A percentile compares a stretch with the other conserved stretches of the same genome.
phyloP scores from a whole-genome alignment of 2,888 invertebrate species.

The Coelinius sp. region DNA sequence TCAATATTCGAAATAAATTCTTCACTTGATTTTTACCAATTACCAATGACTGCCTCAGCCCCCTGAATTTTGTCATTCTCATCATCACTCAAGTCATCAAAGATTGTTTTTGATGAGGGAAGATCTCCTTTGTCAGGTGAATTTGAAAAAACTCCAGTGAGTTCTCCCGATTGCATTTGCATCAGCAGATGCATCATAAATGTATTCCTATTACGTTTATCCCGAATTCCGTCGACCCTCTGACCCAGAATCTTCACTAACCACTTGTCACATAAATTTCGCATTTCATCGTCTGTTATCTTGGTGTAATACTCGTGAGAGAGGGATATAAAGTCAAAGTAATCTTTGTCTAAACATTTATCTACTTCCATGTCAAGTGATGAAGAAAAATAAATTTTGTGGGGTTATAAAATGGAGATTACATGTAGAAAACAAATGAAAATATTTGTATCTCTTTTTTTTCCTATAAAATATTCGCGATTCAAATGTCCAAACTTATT shows the following conservation, averaged over 20 bases:
- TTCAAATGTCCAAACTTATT: too few species aligned
- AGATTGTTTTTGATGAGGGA: slow-evolving; percentile 62
- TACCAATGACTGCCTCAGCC: slow-evolving; percentile 25
- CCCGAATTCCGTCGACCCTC: slow-evolving; percentile 60
- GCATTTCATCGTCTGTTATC: slow-evolving; percentile 54
- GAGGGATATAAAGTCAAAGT: slow-evolving; percentile 70
- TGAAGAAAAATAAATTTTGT: background rate
- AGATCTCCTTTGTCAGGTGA: slow-evolving; percentile 66
- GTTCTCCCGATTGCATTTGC: slow-evolving; percentile 68
- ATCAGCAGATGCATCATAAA: slow-evolving; percentile 70
- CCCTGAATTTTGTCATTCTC: slow-evolving; percentile 48
- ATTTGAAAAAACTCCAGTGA: slow-evolving; percentile 66
- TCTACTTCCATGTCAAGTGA: slow-evolving; percentile 41
- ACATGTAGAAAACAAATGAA: slow-evolving; percentile 14
- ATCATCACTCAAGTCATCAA: slow-evolving; percentile 55
- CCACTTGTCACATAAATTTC: slow-evolving; percentile 63
- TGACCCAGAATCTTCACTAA: slow-evolving; percentile 69
- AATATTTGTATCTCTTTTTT: too few species aligned
- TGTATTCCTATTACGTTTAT: slow-evolving; percentile 70
- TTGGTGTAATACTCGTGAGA: slow-evolving; percentile 59
- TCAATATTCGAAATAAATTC: background rate
- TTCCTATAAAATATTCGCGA: too few species aligned
- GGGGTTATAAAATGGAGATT: background rate
- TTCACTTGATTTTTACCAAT: slow-evolving; percentile 44
- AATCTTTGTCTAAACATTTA: slow-evolving; percentile 67